These are phyloP conservation scores for Loxodonta africana DNA, from an alignment of 2,113 vertebrate genomes.

Conservation along the genomic window DNA sequence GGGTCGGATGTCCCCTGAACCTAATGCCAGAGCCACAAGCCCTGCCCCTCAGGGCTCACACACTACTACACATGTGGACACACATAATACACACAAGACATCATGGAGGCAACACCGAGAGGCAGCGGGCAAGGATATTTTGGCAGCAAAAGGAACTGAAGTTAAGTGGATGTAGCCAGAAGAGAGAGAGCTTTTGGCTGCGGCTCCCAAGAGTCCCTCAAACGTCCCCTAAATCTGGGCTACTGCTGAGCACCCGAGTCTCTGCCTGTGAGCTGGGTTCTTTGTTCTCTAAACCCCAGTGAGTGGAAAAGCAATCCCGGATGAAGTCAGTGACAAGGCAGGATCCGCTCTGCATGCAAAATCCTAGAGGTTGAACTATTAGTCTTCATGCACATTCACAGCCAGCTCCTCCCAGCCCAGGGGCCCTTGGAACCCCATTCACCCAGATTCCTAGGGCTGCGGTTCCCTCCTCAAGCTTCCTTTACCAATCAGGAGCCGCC, in stretches of 20 bases:
- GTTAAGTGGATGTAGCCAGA: conserved; percentile 69
- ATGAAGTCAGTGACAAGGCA: conserved; percentile 77
- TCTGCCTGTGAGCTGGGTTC: conserved; percentile 77
- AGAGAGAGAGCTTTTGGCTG: conserved; percentile 71
- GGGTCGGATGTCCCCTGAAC: conserved; percentile 56
- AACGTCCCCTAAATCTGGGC: conserved; percentile 70
- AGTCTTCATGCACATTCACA: conserved; percentile 79
- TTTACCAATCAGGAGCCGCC: conserved; percentile 79
- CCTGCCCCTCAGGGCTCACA: conserved; percentile 86
- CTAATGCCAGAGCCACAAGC: conserved; percentile 79
- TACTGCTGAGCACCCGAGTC: conserved; percentile 70
- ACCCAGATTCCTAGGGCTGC: conserved; percentile 74
- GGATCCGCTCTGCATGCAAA: conserved; percentile 78
- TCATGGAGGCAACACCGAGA: conserved; percentile 75
- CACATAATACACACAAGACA: conserved; percentile 70
- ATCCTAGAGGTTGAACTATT: conserved; percentile 74
- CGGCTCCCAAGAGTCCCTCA: conserved; percentile 64
- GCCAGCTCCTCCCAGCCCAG: conserved; percentile 80
- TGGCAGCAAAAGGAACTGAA: conserved; percentile 72
- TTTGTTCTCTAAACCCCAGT: conserved; percentile 75
- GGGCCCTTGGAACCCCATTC: conserved; percentile 76
- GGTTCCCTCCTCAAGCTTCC: conserved; percentile 79
- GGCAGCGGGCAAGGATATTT: conserved; percentile 54
- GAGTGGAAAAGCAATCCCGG: conserved; percentile 76
- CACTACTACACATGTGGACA: conserved; percentile 78